These are phyloP conservation scores for Aurelia sp. DNA, from an alignment of 30 jellyfish, hydroid and myxozoan species.

Conservation along the genomic window DNA sequence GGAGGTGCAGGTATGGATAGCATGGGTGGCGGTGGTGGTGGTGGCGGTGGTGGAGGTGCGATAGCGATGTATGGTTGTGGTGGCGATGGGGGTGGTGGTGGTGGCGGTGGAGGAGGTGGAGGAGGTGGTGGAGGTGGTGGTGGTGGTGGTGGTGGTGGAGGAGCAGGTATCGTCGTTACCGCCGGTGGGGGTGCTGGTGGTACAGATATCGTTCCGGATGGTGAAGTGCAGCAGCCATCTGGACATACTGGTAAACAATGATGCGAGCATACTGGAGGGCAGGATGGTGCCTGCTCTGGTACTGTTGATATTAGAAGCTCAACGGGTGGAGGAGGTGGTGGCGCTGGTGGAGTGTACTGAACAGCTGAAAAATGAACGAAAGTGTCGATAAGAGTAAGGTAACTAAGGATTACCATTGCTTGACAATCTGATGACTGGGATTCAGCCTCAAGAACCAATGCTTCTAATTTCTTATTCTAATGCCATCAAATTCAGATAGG, in stretches of 20 bases:
- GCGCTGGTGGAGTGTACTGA: conserved; percentile 67
- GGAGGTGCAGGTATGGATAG: conserved; percentile 32
- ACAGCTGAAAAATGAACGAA: conserved; percentile 46
- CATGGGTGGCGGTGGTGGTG: conserved; percentile 49
- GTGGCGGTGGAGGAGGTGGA: conserved; percentile 76
- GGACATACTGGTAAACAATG: conserved; percentile 69
- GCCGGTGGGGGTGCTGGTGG: conserved; percentile 83
- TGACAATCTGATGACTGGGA: neutral
- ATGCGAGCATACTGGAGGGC: conserved; percentile 73
- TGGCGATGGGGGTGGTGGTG: conserved; percentile 72
- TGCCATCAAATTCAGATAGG: too few relatives aligned
- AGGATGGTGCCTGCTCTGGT: conserved; percentile 59
- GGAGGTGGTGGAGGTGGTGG: conserved; percentile 71
- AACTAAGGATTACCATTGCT: neutral
- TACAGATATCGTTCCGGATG: conserved; percentile 25
- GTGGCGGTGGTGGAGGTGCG: conserved; percentile 59
- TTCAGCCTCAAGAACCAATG: neutral
- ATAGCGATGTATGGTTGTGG: conserved; percentile 44
- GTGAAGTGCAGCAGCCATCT: conserved; percentile 54
- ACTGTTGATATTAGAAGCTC: conserved; percentile 69
- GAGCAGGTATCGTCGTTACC: conserved; percentile 23
- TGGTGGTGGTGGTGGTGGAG: conserved; percentile 80
- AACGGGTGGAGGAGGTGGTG: conserved; percentile 83
- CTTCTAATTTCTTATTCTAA: neutral
- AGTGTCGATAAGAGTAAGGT: neutral